A percentile compares a stretch with the other conserved stretches of the same genome.
Conservation (phyloP, 2,113 vertebrate species). For the Sorex fumeus region DNA sequence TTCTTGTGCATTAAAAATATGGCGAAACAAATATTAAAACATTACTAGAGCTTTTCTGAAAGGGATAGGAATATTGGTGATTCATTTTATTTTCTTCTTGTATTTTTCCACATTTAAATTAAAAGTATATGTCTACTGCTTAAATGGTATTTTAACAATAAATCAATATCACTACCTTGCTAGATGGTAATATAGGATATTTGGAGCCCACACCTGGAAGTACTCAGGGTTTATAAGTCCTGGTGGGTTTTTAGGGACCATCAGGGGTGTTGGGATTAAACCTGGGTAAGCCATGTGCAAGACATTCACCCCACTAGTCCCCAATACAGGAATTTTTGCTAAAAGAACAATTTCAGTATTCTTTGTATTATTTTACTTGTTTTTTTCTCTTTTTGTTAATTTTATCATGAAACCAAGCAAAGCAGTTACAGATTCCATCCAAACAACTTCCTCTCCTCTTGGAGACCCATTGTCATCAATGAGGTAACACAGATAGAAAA, state of each 20-base stretch:
- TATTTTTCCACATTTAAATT: constrained; percentile 32
- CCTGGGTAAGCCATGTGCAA: no score
- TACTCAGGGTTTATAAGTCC: no score
- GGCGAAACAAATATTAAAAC: background rate
- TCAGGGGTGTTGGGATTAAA: no score
- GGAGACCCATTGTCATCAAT: background rate
- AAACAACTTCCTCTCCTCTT: background rate
- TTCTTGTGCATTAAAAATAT: background rate
- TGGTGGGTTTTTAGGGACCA: no score
- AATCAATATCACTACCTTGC: background rate
- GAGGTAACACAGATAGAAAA: background rate
- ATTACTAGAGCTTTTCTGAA: background rate
- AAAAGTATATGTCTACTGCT: background rate
- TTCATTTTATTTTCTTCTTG: background rate
- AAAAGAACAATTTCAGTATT: background rate
- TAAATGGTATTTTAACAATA: constrained; percentile 4
- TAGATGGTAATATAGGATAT: background rate
- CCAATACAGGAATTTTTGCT: background rate
- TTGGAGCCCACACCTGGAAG: background rate
- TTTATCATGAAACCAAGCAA: background rate
- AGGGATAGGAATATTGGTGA: background rate
- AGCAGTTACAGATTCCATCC: background rate
- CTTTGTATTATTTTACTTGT: background rate
- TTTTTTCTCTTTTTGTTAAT: background rate
- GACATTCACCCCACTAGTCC: no score